Base-by-base conservation (phyloP, 1,140 invertebrate genomes). In the Dermatophagoides farinae region DNA sequence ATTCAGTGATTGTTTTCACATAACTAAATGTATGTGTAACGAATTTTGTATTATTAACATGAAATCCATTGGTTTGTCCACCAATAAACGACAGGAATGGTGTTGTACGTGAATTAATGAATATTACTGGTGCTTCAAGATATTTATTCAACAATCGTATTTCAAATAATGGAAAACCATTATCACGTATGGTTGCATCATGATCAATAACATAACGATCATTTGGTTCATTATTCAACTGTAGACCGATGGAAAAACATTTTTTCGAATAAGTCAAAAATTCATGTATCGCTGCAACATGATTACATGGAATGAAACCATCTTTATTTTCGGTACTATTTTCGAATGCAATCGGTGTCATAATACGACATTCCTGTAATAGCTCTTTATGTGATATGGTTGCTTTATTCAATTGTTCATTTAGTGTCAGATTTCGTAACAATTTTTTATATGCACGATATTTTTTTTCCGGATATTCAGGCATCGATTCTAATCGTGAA, bases 61-160 rank as follows among this genome's bases (percentile, higher is more conserved):
- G 50, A 20, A 60, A 38, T 1, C 58, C 58, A 60, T 60, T 60
- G 1, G 44, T 60, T 52, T 60, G 58, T 20, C 58, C 58, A 40
- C 58, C 58, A 50, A 60, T 60, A 23, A 60, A 60, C 8, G 44
- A n/a, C 2, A 60, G 14, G 22, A 60, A 60, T 37, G 58, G 58
- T 20, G 43, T 47, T 9, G 10, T 10, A 38, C 50, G 25, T n/a
- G 58, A 43, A 14, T 60, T 43, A 16, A 60, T 38, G n/a, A 60
- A 60, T 2, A 60, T 18, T 4, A 60, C 58, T 16, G 39, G n/a
- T 20, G 31, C 18, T 10, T 49, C 46, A 9, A 60, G 18, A 60
- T 38, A 60, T 16, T 43, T 8, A 41, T 60, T 60, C 6, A 49
- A 10, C 25, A 60, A 25, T 5, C 9, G 16, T 6, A 60, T 49